Evolutionary conservation across 1,140 invertebrate species (phyloP), one percentile per base, ranked within the genome.

Genomic region (Lepidurus couesii): DNA sequence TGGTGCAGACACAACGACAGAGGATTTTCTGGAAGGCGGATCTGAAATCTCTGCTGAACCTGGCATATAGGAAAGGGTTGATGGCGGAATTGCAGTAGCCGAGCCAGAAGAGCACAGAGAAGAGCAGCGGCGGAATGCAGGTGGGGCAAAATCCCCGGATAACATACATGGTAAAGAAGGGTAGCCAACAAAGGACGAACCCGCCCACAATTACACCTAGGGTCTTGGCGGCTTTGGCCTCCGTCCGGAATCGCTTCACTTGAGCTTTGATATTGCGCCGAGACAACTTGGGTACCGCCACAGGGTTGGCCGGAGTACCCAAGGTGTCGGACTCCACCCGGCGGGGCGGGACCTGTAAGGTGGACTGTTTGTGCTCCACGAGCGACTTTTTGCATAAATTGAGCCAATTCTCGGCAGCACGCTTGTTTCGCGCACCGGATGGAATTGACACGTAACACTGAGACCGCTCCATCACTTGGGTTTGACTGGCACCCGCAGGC

Each of bases 61-160:
- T 88, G 8, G 94, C 95, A 84, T 97, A 98, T 81, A 95, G 94
- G 82, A 93, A 90, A 1, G 96, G 96, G 84, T 98, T 98, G 80
- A 97, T 92, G 34, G 95, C 95, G 11, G 93, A 96, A 85, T 98
- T 98, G 84, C 95, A 95, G 85, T 98, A 99, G 1, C 97, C 97
- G 42, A 98, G 88, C 96, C 96, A 98, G 85, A 98, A 98, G 8
- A 98, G 89, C 1, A 98, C 90, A 65, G 93, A 96, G 86, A 98
- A 96, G 45, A 95, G 86, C 73, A 93, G 88, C 1, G 90, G 89
- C 77, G 92, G 89, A 44, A 95, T 93, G 84, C 92, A 95, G 77
- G 90, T 88, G 1, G 88, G 88, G 81, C 92, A 95, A 83, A 97
- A 95, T 0, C 92, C 93, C 76, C 92, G 88, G 34, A 94, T 88